Conservation (phyloP, 2,797 vertebrate genomes). For the Eutrigla gurnardus region DNA sequence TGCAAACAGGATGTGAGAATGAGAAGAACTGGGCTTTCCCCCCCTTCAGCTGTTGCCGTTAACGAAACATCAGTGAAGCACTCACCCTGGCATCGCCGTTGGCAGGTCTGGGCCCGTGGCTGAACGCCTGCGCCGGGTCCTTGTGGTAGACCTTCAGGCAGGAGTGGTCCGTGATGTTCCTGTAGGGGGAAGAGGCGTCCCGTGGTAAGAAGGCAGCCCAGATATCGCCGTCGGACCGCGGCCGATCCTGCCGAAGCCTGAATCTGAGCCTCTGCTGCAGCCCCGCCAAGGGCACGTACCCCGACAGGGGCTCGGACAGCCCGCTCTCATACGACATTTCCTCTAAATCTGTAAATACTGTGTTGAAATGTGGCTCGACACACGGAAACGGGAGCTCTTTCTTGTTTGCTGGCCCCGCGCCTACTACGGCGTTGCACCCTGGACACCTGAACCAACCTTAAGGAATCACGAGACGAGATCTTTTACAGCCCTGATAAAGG, state of each 20-base stretch:
- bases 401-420: conserved; percentile 15
- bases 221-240: conserved; percentile 73
- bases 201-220: conserved; percentile 67
- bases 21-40: conserved; percentile 33
- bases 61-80: conserved; percentile 52
- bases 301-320: conserved; percentile 43
- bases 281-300: conserved; percentile 52
- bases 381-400: background rate
- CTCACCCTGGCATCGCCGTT: conserved; percentile 95
- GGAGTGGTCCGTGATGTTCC: conserved; percentile 95
- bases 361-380: conserved; percentile 15
- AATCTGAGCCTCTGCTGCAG: conserved; percentile 29
- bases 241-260: conserved; percentile 48
- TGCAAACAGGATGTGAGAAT: conserved; percentile 66
- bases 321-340: conserved; percentile 57
- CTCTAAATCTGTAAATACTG: conserved; percentile 22
- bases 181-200: conserved; percentile 79
- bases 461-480: conserved; percentile 58
- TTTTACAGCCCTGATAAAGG: conserved; percentile 79
- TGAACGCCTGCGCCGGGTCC: conserved; percentile 95
- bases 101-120: conserved; percentile 88
- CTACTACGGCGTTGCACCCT: conserved; percentile 28
- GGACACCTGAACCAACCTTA: conserved; percentile 43
- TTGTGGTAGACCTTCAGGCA: conserved; percentile 99
- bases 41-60: conserved; percentile 29